Evolutionary conservation across 2,113 vertebrate genomes (phyloP).

Genomic region (Archocentrus centrarchus): DNA sequence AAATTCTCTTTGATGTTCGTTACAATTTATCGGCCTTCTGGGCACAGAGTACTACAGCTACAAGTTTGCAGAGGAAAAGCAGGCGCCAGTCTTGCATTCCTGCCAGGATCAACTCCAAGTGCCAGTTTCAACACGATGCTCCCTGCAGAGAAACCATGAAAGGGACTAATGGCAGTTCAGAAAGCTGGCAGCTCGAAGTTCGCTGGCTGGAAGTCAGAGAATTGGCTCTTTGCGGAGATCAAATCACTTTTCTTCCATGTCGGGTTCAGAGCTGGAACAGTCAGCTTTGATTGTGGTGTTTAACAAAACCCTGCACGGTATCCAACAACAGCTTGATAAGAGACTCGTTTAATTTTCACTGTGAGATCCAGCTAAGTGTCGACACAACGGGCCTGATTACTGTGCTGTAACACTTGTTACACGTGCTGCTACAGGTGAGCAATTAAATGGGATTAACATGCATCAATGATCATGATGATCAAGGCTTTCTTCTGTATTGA

Average conservation of each 20-base stretch:
- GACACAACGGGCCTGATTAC: not conserved
- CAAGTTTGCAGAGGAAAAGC: slow-evolving; percentile 7
- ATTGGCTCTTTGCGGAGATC: not conserved
- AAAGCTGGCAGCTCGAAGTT: not conserved
- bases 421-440: not conserved
- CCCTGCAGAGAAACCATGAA: slow-evolving; percentile 39
- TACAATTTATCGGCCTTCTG: not conserved
- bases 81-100: slow-evolving; percentile 8
- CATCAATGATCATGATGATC: no score
- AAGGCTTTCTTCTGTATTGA: not conserved
- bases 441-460: not conserved
- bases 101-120: slow-evolving; percentile 25
- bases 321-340: not conserved
- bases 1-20: not conserved
- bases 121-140: slow-evolving; percentile 8
- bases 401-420: not conserved
- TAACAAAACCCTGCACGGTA: not conserved
- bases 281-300: slow-evolving; percentile 33
- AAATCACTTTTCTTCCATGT: slow-evolving; percentile 20
- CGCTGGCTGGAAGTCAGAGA: slow-evolving; percentile 14
- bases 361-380: slow-evolving; percentile 1
- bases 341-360: not conserved
- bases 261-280: not conserved
- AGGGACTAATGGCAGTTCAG: slow-evolving; percentile 9
- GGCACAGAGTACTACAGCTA: not conserved